Conservation (phyloP, 92 coral and sea anemone species). For the Pocillopora grandis region DNA sequence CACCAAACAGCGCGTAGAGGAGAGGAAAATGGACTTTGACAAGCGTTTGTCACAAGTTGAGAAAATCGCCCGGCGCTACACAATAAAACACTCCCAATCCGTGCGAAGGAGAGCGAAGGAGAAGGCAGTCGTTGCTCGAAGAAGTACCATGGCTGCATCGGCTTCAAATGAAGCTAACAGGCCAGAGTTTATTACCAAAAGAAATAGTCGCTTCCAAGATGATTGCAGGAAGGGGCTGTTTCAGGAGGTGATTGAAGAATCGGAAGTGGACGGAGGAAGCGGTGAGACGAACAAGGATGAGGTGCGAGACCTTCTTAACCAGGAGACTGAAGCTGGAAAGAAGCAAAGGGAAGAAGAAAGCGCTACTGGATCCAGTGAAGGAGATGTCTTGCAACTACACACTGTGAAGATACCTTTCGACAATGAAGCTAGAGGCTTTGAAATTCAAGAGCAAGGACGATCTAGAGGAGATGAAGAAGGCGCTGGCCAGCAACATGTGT, state of each 20-base stretch:
- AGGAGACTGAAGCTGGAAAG: too few relatives aligned
- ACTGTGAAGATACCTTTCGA: background rate
- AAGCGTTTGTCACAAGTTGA: constrained; percentile 29
- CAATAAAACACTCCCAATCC: constrained; percentile 33
- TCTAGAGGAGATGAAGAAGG: background rate
- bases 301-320: background rate
- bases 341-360: too few relatives aligned
- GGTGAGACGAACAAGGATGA: background rate
- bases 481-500: background rate
- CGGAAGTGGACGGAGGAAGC: background rate
- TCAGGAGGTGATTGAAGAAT: background rate
- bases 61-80: constrained; percentile 17
- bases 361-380: background rate
- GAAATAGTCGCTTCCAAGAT: background rate
- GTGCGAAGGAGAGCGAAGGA: constrained; percentile 15
- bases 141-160: constrained; percentile 32
- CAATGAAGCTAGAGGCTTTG: background rate
- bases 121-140: constrained; percentile 14
- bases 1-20: constrained; percentile 31
- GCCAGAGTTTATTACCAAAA: constrained; percentile 2
- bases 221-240: background rate
- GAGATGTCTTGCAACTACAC: background rate
- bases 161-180: constrained; percentile 9
- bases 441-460: background rate
- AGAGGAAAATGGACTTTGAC: constrained; percentile 19